Conservation (phyloP, 2,888 invertebrate species). For the Diaperis boleti region DNA sequence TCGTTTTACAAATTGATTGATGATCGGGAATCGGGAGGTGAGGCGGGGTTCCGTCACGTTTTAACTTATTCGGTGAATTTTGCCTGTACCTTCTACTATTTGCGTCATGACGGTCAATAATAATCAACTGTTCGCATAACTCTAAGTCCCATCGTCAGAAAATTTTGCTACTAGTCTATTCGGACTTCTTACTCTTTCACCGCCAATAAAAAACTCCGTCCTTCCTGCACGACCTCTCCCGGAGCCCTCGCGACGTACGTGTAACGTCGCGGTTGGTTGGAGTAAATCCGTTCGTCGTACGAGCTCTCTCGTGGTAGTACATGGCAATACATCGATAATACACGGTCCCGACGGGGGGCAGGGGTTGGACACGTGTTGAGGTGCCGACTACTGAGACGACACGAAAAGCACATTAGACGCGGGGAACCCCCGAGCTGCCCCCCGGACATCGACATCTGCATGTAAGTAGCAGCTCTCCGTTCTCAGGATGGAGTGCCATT, state of each 20-base stretch:
- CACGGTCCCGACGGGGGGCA: conserved; percentile 58
- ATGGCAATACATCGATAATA: conserved; percentile 64
- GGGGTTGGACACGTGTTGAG: conserved; percentile 67
- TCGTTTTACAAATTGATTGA: conserved; percentile 51
- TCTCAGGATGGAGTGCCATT: conserved; percentile 54
- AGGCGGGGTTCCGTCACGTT: not conserved
- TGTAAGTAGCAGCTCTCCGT: conserved; percentile 60
- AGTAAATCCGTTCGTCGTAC: conserved; percentile 59
- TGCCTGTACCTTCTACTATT: no score
- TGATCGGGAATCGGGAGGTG: conserved; percentile 38
- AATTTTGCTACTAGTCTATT: no score
- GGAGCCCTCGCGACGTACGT: conserved; percentile 46
- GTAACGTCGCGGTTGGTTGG: conserved; percentile 62
- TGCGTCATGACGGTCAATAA: no score
- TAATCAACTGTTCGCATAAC: no score
- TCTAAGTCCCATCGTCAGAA: no score
- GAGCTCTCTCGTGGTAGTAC: conserved; percentile 57
- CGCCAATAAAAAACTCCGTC: conserved; percentile 1
- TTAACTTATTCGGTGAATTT: no score
- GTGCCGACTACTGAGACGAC: conserved; percentile 63
- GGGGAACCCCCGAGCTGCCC: conserved; percentile 55
- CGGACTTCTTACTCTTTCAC: no score
- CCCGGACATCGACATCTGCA: conserved; percentile 60
- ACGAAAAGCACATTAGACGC: conserved; percentile 67
- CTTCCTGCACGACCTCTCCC: conserved; percentile 17